phyloP scores from a whole-genome alignment of 30 jellyfish, hydroid and myxozoan species.

The Phacellophora camtschatica region DNA sequence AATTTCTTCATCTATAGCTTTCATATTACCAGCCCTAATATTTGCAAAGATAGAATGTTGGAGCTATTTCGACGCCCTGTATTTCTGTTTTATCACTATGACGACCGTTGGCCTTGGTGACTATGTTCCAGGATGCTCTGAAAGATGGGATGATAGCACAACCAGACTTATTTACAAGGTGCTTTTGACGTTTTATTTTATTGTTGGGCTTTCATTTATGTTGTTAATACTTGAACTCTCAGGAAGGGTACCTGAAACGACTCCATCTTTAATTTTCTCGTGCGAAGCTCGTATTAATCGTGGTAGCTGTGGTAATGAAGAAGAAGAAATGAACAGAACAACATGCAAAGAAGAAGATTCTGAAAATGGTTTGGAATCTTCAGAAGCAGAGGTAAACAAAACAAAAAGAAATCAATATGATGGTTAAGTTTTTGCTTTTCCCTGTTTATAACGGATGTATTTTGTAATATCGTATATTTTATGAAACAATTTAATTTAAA shows the following conservation, averaged over 20 bases:
- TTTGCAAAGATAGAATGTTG: conserved; percentile 48
- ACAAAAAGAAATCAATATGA: too few species aligned
- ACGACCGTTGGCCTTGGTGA: conserved; percentile 85
- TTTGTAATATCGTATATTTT: too few species aligned
- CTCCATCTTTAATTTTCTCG: conserved; percentile 54
- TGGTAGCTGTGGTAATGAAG: conserved; percentile 23
- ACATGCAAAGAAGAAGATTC: neutral
- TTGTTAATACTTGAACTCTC: conserved; percentile 51
- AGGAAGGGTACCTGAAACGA: conserved; percentile 60
- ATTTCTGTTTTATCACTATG: conserved; percentile 67
- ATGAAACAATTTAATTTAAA: too few species aligned
- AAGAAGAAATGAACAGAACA: neutral
- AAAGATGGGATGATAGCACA: conserved; percentile 48
- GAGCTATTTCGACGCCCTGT: conserved; percentile 63
- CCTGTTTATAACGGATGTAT: too few species aligned
- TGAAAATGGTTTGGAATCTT: too few species aligned
- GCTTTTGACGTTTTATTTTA: conserved; percentile 40
- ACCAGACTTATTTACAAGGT: conserved; percentile 49
- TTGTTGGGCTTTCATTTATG: conserved; percentile 61
- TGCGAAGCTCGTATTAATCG: conserved; percentile 29
- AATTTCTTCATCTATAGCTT: conserved; percentile 31
- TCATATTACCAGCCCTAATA: conserved; percentile 45
- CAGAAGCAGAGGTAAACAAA: too few species aligned
- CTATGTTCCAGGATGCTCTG: conserved; percentile 63
- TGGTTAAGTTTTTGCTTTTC: too few species aligned